phyloP scores from a whole-genome alignment of 2,113 vertebrate species.

The Trochalopteron elliotii region DNA sequence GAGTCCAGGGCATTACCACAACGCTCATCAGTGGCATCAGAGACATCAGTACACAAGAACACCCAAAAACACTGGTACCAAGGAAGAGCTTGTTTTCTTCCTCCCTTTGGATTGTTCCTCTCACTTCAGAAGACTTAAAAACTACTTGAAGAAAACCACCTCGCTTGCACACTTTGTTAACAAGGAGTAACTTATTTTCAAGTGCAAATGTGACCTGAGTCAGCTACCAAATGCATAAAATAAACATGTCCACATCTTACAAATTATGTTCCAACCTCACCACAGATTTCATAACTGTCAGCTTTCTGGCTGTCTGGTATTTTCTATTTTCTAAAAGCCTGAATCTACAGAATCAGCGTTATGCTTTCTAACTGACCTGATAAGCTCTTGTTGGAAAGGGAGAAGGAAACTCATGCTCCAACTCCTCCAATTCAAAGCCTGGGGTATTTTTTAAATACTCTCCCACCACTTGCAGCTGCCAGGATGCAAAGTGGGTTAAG shows the following conservation, averaged over 20 bases:
- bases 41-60: background rate
- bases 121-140: background rate
- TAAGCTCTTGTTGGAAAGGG: background rate
- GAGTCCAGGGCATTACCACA: background rate
- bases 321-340: background rate
- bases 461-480: background rate
- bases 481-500: background rate
- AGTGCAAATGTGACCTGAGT: background rate
- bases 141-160: background rate
- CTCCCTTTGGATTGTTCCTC: background rate
- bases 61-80: background rate
- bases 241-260: background rate
- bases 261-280: background rate
- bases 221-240: background rate
- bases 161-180: background rate
- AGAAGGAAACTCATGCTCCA: background rate
- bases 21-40: background rate
- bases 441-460: background rate
- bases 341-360: background rate
- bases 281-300: background rate
- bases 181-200: background rate
- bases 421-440: background rate
- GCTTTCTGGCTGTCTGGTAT: background rate
- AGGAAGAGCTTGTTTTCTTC: background rate
- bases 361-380: background rate